Conservation (phyloP, 1,140 invertebrate genomes). For the Anastrepha ludens region DNA sequence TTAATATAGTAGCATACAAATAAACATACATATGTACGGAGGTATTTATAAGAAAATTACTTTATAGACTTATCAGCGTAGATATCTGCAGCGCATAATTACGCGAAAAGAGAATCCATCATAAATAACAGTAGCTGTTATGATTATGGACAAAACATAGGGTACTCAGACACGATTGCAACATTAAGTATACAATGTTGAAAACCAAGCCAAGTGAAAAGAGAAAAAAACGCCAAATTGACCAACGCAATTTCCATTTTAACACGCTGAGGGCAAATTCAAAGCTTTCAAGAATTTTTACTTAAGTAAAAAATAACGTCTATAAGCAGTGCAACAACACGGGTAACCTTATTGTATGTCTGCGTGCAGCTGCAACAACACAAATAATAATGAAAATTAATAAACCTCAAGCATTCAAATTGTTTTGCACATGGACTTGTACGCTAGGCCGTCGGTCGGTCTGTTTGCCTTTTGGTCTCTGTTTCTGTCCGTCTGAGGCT, state of each 20-base stretch:
- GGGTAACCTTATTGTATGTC: not conserved
- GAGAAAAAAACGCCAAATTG: not conserved
- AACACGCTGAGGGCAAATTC: slow-evolving; percentile 44
- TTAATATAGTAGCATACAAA: too few species aligned
- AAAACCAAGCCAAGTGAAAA: not conserved
- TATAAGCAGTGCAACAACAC: not conserved
- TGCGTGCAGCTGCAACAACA: slow-evolving; percentile 42
- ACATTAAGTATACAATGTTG: slow-evolving; percentile 1
- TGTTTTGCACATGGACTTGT: slow-evolving; percentile 25
- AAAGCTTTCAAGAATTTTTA: not conserved
- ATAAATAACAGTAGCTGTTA: not conserved
- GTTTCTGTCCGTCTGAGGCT: slow-evolving; percentile 36
- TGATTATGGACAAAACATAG: not conserved
- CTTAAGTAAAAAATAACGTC: too few species aligned
- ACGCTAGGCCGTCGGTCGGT: not conserved
- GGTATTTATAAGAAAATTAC: slow-evolving; percentile 5
- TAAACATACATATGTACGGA: not conserved
- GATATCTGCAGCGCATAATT: slow-evolving; percentile 13
- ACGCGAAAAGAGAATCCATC: not conserved
- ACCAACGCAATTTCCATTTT: slow-evolving; percentile 19
- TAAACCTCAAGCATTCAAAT: slow-evolving; percentile 53
- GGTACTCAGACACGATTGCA: not conserved
- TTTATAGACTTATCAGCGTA: slow-evolving; percentile 2
- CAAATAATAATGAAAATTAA: slow-evolving; percentile 48
- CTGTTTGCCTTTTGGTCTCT: not conserved